Base-by-base conservation (phyloP, 1,140 invertebrate species). In the Sogatella furcifera region DNA sequence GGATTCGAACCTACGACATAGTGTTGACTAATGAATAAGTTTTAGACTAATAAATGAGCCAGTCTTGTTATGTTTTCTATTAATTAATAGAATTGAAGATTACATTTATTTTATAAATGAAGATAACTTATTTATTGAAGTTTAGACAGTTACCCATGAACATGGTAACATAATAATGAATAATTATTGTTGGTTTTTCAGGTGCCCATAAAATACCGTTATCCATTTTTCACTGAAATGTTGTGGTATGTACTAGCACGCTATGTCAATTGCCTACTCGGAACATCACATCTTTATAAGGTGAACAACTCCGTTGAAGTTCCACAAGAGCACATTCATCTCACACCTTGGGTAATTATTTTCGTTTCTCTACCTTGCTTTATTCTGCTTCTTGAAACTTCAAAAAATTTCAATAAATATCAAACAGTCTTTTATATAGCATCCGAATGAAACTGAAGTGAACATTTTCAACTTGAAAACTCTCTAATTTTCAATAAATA, bases 211-310 rank as follows among this genome's bases (percentile, higher is more conserved):
- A 97, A 97, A 77, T 98, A 97, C 76, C 83, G 95, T 0, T 98
- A 97, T 74, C 95, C 95, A 14, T 98, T 96, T 75, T 98, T 95
- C 73, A 94, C 90, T 5, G 95, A 98, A 78, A 96, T 98, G 85
- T 76, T 96, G 21, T 98, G 95, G 95, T 98, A 98, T 74, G 94
- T 97, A 2, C 75, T 98, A 41, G 93, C 95, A 68, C 80, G 91
- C 38, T 97, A 98, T 73, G 90, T 98, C 4, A 82, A 88, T 66
- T 90, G 90, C 52, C 74, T 97, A 14, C 76, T 95, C 28, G 93
- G 93, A 0, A 83, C 86, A 61, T 86, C 84, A 34, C 90, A 95
- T 73, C 73, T 92, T 43, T 81, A 85, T 57, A 81, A 80, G 5
- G 76, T 52, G 1, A 66, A 70, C 5, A 76, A 80, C 62, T 66